phyloP scores from a whole-genome alignment of 2,888 invertebrate species.

The Mimachlamys varia region DNA sequence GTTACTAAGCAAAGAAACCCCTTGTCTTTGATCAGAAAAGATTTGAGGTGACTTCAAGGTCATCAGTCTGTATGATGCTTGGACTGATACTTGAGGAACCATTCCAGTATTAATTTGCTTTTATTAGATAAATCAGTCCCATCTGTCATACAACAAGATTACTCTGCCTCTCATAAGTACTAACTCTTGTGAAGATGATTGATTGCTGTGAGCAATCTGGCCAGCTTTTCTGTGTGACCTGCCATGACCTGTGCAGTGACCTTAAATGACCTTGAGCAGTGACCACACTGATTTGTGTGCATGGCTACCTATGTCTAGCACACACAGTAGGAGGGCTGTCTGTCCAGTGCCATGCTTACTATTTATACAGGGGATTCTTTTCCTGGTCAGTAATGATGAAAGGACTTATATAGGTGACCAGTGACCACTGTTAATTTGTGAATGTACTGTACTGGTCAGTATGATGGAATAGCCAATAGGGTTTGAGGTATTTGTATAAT shows the following conservation, averaged over 20 bases:
- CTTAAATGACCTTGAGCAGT: not conserved
- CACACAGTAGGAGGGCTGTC: not conserved
- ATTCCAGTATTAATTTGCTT: not conserved
- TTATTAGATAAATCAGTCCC: not conserved
- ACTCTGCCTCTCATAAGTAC: not conserved
- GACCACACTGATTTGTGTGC: not conserved
- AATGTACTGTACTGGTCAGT: no score
- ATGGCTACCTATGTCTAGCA: constrained; percentile 3
- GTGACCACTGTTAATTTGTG: no score
- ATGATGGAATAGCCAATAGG: no score
- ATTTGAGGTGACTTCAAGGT: no score
- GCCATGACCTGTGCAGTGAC: not conserved
- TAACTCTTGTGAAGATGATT: not conserved
- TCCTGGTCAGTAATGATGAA: constrained; percentile 4
- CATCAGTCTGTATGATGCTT: not conserved
- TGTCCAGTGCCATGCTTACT: not conserved
- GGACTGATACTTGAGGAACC: not conserved
- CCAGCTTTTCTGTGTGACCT: not conserved
- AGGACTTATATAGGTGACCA: not conserved
- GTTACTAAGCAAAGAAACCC: no score
- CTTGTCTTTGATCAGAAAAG: no score
- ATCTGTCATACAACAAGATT: not conserved
- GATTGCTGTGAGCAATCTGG: not conserved
- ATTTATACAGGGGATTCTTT: not conserved
- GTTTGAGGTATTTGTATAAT: no score